Conservation (phyloP, 2,888 invertebrate genomes). For the Acanthosepion esculentum region DNA sequence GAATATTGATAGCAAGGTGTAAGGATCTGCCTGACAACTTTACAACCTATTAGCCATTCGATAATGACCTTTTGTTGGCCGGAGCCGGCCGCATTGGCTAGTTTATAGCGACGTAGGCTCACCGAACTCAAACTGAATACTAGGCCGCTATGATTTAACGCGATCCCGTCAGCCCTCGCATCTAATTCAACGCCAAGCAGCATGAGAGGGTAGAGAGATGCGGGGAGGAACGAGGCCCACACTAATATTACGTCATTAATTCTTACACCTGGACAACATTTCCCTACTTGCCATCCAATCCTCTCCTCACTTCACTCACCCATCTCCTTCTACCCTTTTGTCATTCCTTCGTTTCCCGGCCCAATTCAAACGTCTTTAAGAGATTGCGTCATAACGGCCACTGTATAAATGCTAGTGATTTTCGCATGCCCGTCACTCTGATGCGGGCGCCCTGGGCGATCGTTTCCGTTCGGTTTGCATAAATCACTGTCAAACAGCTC, state of each 20-base stretch:
- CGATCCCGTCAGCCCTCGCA: slow-evolving; percentile 33
- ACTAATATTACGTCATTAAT: slow-evolving; percentile 33
- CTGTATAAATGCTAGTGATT: background rate
- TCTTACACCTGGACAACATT: slow-evolving; percentile 33
- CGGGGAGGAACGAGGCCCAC: background rate
- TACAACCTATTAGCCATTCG: slow-evolving; percentile 23
- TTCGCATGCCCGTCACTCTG: background rate
- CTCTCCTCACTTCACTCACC: background rate
- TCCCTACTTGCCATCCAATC: background rate
- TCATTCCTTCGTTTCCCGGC: background rate
- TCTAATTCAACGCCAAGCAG: background rate
- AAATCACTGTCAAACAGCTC: background rate
- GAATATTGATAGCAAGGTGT: slow-evolving; percentile 12
- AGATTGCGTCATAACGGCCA: slow-evolving; percentile 33
- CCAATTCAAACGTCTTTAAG: slow-evolving; percentile 10
- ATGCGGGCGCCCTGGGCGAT: background rate
- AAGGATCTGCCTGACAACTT: slow-evolving; percentile 14
- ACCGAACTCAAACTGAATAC: background rate
- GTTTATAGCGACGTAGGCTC: slow-evolving; percentile 21
- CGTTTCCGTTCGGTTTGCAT: background rate
- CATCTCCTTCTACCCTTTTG: background rate
- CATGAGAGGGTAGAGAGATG: background rate
- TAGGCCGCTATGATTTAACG: slow-evolving; percentile 8
- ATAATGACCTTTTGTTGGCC: slow-evolving; percentile 33
- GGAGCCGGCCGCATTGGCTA: slow-evolving; percentile 13